A percentile compares a stretch with the other conserved stretches of the same genome.
phyloP scores from a whole-genome alignment of 1,140 invertebrate species.

The Carposina sasakii region DNA sequence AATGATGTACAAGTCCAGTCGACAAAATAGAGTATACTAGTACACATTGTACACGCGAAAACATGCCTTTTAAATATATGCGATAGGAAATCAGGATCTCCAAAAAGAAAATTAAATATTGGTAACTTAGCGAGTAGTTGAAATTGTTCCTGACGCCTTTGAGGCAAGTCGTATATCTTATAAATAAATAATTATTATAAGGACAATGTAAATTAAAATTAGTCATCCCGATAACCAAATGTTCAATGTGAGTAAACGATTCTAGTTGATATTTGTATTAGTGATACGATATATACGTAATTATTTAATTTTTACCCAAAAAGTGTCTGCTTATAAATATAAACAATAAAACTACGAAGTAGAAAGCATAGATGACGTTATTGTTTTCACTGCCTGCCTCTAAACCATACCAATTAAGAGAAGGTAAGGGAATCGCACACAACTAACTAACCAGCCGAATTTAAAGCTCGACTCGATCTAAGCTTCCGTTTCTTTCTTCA shows the following conservation, averaged over 20 bases:
- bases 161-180: constrained; percentile 66
- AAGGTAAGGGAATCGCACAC: constrained; percentile 21
- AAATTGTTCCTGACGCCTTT: constrained; percentile 70
- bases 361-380: constrained; percentile 41
- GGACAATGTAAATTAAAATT: constrained; percentile 62
- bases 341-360: constrained; percentile 69
- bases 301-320: constrained; percentile 71
- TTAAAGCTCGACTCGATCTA: no score
- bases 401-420: constrained; percentile 9
- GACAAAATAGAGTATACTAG: no score
- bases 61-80: constrained; percentile 62
- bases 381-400: constrained; percentile 14
- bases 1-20: no score
- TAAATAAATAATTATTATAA: constrained; percentile 40
- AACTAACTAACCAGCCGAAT: no score
- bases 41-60: no score
- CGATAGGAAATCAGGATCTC: constrained; percentile 62
- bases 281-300: constrained; percentile 72
- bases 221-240: constrained; percentile 68
- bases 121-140: constrained; percentile 67
- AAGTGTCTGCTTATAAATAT: constrained; percentile 65
- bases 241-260: constrained; percentile 70
- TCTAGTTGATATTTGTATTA: constrained; percentile 70
- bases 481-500: no score
- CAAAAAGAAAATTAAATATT: constrained; percentile 42